Evolutionary conservation across 1,140 invertebrate species (phyloP), one percentile per base, ranked within the genome.

Genomic region (Doryteuthis pealeii): DNA sequence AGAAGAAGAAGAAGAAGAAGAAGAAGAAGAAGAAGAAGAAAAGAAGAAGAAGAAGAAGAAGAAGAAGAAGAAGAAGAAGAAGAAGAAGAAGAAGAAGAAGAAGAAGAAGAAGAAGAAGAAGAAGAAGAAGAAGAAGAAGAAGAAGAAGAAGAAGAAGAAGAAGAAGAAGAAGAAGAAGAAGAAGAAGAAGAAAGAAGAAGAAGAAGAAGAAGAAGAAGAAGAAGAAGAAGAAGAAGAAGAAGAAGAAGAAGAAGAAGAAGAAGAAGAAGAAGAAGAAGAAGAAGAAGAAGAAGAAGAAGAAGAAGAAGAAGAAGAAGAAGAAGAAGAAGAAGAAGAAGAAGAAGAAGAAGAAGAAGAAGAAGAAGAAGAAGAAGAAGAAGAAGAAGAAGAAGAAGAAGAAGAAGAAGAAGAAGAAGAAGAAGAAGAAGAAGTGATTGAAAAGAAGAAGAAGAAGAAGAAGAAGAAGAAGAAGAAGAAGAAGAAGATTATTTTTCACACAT

Each of bases 1-100:
- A 74, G 67, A 74, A 30, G 68, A 66, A 74, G 73, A 74, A 68
- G 68, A 35, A 70, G 73, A 74, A 45, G 49, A 66, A 70, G 67
- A 74, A 68, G 58, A 49, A 70, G 73, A 74, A 68, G 54, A 45
- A 70, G 67, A 12, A 40, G 43, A 66, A 69, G 31, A 69, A 58
- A 69, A 58, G 32, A 58, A 69, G 40, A 43, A 30, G 65, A 33
- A 71, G n/a, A 30, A 45, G 32, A 43, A 71, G 40, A 75, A 28
- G 62, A 43, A 70, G 35, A 54, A n/a, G 49, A 2, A 70, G 43
- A 70, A 22, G 32, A 32, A 32, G 54, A 28, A 45, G 43, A 28
- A 33, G 67, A 2, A 28, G 54, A 28, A 71, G 43, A 15, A 62
- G 49, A 40, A 71, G 28, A 32, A 33, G 33, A 49, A 66, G 58